These are phyloP conservation scores for Sterna hirundo DNA, from an alignment of 2,113 vertebrate genomes.

Conservation along the genomic window DNA sequence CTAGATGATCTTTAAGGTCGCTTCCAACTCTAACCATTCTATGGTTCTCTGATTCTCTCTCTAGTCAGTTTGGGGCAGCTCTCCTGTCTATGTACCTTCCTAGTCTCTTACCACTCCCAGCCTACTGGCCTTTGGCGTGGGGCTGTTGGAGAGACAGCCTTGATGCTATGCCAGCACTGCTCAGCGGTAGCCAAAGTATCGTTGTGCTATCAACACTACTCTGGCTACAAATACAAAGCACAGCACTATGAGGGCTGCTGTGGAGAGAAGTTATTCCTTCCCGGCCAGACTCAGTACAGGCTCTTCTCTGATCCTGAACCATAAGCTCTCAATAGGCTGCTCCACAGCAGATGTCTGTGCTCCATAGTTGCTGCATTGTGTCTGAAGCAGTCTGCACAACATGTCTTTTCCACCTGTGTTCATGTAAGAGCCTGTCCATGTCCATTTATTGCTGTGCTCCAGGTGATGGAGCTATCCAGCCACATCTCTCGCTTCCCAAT, in stretches of 20 bases:
- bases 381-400: neutral
- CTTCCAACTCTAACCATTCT: too few relatives aligned
- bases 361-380: neutral
- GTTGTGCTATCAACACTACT: neutral
- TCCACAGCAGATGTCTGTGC: neutral
- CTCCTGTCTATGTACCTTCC: neutral
- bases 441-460: neutral
- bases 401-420: neutral
- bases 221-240: neutral
- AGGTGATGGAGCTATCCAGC: neutral
- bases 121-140: neutral
- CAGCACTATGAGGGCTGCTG: neutral
- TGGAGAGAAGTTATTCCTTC: neutral
- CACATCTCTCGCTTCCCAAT: too few relatives aligned
- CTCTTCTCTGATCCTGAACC: neutral
- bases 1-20: too few relatives aligned
- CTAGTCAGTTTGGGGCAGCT: neutral
- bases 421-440: neutral
- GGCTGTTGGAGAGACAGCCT: neutral
- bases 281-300: neutral
- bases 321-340: neutral
- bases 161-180: neutral
- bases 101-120: neutral
- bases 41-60: neutral
- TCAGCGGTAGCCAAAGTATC: neutral